phyloP scores from a whole-genome alignment of 2,797 vertebrate genomes.

The Parauchenoglanis punctatus region DNA sequence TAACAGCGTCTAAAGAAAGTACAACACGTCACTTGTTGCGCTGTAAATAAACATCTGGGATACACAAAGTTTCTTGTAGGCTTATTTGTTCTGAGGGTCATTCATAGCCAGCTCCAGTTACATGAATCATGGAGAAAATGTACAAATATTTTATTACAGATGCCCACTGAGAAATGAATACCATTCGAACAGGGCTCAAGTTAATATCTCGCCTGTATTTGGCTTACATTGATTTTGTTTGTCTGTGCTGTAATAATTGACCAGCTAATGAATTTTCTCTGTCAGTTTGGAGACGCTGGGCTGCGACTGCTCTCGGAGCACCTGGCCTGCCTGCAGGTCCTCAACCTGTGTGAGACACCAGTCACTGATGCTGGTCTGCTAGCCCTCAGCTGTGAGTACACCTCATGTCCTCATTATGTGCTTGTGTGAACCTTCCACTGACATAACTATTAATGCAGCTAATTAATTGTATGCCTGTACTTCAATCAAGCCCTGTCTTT shows the following conservation, averaged over 20 bases:
- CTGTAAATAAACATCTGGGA: neutral
- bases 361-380: slow-evolving; percentile 94
- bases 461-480: neutral
- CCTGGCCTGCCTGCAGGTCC: slow-evolving; percentile 95
- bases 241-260: neutral
- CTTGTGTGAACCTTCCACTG: neutral
- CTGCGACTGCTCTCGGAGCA: slow-evolving; percentile 95
- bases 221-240: neutral
- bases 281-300: slow-evolving; percentile 94
- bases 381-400: slow-evolving; percentile 93
- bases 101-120: neutral
- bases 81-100: neutral
- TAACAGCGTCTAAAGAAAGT: neutral
- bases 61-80: neutral
- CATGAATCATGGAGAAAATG: neutral
- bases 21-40: neutral
- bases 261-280: neutral
- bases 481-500: neutral
- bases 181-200: neutral
- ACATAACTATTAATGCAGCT: neutral
- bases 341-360: slow-evolving; percentile 97
- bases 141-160: neutral
- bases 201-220: neutral
- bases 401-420: neutral
- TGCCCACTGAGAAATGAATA: neutral